Evolutionary conservation across 1,140 invertebrate genomes (phyloP), one percentile per base, ranked within the genome.

Genomic region (Maniola jurtina): DNA sequence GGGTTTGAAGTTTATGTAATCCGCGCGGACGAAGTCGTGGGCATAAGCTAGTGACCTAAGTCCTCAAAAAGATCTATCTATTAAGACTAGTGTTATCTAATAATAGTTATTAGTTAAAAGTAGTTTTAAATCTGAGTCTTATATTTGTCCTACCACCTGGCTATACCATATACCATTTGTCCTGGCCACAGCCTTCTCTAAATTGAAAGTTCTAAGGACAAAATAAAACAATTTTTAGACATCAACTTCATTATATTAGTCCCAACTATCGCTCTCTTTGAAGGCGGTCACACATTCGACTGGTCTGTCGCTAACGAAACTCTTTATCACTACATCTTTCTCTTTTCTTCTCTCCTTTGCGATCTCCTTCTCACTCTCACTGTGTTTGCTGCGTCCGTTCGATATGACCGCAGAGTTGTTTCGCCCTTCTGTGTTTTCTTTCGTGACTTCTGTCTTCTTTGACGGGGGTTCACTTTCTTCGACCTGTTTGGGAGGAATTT

Each of bases 251-350:
- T 75, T 73, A 55, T 59, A 58, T 85, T 77, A 89, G 70, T 86
- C 85, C 87, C 87, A 89, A 79, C 76, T 83, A 61, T 88, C 83
- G 63, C 81, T 88, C 65, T 89, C 87, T 68, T 83, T 83, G 69
- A 89, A 89, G 35, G 80, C 83, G 11, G 68, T 58, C 6, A 84
- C 86, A 52, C 82, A 81, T 14, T 73, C 67, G 2, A 70, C 61
- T 57, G 74, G 79, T 16, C 75, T 76, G 55, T 73, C 66, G 35
- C 65, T 71, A 36, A 81, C 81, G 60, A 84, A 86, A 55, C 61
- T 79, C 10, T 81, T 76, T 10, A 80, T 68, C 7, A 70, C 70
- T 45, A 71, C 74, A 15, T 74, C 66, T 71, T 70, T 76, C 9
- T 73, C 66, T 60, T 72, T 70, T 33, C 54, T 75, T 11, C 71